Conservation (phyloP, 37 sponge, comb jelly and placozoan species). For the Hormiphora californensis region DNA sequence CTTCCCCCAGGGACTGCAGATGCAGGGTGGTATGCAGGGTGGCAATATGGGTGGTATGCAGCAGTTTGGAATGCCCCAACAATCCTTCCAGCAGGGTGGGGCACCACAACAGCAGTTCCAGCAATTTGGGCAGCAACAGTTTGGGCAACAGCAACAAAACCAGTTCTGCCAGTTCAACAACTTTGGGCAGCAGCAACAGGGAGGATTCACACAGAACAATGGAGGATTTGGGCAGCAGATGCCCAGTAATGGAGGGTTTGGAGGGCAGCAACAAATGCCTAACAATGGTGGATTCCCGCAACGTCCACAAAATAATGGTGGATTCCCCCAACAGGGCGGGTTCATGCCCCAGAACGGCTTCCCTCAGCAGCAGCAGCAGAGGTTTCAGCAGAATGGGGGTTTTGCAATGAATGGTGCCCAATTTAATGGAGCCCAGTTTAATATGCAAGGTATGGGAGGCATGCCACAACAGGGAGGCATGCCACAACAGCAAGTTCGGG, state of each 20-base stretch:
- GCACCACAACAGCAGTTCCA: neutral
- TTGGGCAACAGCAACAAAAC: constrained; percentile 24
- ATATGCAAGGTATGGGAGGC: neutral
- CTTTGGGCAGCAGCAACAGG: neutral
- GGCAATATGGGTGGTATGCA: neutral
- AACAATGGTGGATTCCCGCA: neutral
- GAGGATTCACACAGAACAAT: neutral
- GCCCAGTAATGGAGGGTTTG: neutral
- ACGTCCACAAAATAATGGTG: too few species aligned
- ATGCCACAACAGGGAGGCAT: neutral
- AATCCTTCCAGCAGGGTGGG: neutral
- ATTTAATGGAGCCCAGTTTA: too few species aligned
- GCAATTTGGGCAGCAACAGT: constrained; percentile 23
- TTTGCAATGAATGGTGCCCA: neutral
- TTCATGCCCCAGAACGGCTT: too few species aligned
- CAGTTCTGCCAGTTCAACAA: too few species aligned
- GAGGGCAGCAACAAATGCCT: neutral
- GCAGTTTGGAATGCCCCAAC: constrained; percentile 4
- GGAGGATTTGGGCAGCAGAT: too few species aligned
- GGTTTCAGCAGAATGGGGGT: neutral
- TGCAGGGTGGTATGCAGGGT: neutral
- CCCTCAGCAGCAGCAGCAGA: neutral
- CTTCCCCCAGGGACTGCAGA: neutral
- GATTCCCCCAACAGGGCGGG: too few species aligned
- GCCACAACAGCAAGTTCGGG: too few species aligned